These are phyloP conservation scores for Epinephelus fuscoguttatus DNA, from an alignment of 2,113 vertebrate species.

Conservation along the genomic window DNA sequence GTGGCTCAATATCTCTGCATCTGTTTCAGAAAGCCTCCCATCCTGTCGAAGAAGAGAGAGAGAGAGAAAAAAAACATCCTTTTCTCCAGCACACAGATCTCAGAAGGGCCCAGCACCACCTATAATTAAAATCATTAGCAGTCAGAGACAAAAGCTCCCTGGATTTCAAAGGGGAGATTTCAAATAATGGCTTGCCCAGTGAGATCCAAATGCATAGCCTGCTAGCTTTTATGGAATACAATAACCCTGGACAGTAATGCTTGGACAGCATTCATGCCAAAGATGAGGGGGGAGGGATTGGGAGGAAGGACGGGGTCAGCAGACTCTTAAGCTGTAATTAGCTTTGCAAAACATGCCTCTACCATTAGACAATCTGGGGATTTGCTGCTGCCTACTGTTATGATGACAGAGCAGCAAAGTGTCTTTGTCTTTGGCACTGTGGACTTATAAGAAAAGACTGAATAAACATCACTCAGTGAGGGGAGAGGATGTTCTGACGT, in stretches of 20 bases:
- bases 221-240: constrained; percentile 34
- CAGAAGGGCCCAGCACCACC: constrained; percentile 9
- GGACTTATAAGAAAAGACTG: constrained; percentile 32
- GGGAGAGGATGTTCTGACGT: background rate
- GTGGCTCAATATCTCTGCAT: constrained; percentile 48
- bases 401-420: constrained; percentile 36
- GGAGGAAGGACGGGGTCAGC: constrained; percentile 5
- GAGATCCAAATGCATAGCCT: constrained; percentile 29
- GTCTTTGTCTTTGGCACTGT: constrained; percentile 17
- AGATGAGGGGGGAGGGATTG: background rate
- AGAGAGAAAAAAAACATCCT: background rate
- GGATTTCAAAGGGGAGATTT: constrained; percentile 27
- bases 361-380: constrained; percentile 55
- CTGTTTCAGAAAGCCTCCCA: constrained; percentile 39
- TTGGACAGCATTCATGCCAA: constrained; percentile 7
- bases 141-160: constrained; percentile 33
- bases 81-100: constrained; percentile 19
- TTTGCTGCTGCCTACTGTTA: constrained; percentile 34
- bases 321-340: constrained; percentile 66
- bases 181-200: constrained; percentile 27
- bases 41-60: background rate
- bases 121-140: constrained; percentile 54
- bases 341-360: constrained; percentile 41
- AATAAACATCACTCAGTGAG: constrained; percentile 37
- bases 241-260: constrained; percentile 27